Conservation (phyloP, 1,140 invertebrate species). For the Drosophila erecta region DNA sequence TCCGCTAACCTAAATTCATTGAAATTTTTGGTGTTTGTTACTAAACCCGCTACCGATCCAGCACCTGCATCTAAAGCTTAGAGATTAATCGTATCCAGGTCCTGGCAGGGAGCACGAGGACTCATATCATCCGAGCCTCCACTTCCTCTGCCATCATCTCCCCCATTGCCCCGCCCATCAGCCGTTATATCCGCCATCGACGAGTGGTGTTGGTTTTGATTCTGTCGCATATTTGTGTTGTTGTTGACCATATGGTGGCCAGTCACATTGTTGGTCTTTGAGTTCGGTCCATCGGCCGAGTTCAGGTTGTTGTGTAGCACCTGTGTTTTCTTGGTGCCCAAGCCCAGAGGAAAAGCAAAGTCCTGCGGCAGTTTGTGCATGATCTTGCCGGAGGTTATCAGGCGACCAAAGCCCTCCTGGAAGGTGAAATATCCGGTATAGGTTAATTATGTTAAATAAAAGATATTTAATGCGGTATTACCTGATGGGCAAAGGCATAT, state of each 20-base stretch:
- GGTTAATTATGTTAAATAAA: background rate
- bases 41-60: slow-evolving; percentile 7
- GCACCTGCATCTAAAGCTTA: slow-evolving; percentile 57
- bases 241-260: slow-evolving; percentile 83
- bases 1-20: slow-evolving; percentile 45
- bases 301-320: slow-evolving; percentile 55
- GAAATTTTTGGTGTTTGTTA: slow-evolving; percentile 64
- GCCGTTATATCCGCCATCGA: slow-evolving; percentile 69
- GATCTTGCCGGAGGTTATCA: slow-evolving; percentile 99
- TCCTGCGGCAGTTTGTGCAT: slow-evolving; percentile 93
- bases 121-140: slow-evolving; percentile 68
- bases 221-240: slow-evolving; percentile 60
- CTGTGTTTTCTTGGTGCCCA: slow-evolving; percentile 80
- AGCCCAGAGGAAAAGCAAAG: slow-evolving; percentile 73
- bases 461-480: background rate
- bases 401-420: slow-evolving; percentile 97
- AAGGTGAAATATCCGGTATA: background rate
- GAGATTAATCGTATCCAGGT: slow-evolving; percentile 89
- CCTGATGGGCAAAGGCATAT: slow-evolving; percentile 97
- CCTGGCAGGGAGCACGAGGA: slow-evolving; percentile 86
- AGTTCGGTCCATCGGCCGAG: slow-evolving; percentile 28
- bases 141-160: slow-evolving; percentile 30
- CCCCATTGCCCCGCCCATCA: slow-evolving; percentile 39
- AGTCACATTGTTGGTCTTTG: slow-evolving; percentile 78
- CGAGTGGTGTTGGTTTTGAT: slow-evolving; percentile 73